Conservation (phyloP, 2,888 invertebrate species). For the Labia minor region DNA sequence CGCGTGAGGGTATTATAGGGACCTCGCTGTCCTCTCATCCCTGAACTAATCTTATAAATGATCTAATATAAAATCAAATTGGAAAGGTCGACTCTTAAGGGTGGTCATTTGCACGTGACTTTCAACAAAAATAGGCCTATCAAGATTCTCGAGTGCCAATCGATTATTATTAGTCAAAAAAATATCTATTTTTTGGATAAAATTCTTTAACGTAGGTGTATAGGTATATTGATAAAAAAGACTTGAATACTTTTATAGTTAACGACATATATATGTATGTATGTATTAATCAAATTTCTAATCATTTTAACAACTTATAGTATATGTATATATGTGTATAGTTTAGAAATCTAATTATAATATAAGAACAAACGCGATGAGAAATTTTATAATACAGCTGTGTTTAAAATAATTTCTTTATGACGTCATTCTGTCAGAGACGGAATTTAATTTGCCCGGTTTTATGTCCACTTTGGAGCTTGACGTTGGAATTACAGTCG, state of each 20-base stretch:
- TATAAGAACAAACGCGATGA: too few relatives aligned
- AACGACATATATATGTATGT: too few relatives aligned
- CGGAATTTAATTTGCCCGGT: not conserved
- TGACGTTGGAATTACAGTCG: not conserved
- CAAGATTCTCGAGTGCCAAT: too few relatives aligned
- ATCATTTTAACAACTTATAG: too few relatives aligned
- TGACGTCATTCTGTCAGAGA: not conserved
- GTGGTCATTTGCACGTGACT: not conserved
- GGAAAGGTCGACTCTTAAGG: not conserved
- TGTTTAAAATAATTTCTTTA: not conserved
- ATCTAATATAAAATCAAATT: not conserved
- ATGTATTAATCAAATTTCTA: too few relatives aligned
- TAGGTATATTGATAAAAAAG: too few relatives aligned
- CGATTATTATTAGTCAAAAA: too few relatives aligned
- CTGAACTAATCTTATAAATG: not conserved
- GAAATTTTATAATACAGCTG: not conserved
- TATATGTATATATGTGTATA: not conserved
- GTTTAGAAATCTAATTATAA: not conserved
- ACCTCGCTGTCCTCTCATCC: too few relatives aligned
- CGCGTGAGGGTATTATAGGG: too few relatives aligned
- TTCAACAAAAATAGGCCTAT: not conserved
- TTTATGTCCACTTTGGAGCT: not conserved
- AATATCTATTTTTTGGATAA: too few relatives aligned
- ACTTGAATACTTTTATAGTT: too few relatives aligned
- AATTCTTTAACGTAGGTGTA: too few relatives aligned